phyloP scores from a whole-genome alignment of 2,888 invertebrate species.

The Diogma glabrata region DNA sequence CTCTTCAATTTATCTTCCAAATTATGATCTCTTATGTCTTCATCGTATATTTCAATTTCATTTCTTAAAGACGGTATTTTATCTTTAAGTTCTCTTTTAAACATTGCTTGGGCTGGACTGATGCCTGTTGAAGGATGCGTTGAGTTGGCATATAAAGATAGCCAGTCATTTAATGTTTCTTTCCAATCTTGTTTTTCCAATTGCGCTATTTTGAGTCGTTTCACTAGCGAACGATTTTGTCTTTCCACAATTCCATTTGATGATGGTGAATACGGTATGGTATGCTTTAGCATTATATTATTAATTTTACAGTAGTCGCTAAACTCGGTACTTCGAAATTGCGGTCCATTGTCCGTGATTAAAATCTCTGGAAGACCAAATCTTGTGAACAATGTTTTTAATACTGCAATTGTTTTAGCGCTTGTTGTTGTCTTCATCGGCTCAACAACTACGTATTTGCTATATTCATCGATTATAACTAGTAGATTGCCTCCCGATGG shows the following conservation, averaged over 20 bases:
- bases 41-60: not conserved
- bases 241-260: constrained; percentile 11
- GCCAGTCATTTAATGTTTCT: not conserved
- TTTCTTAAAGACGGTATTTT: not conserved
- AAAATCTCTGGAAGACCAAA: constrained; percentile 19
- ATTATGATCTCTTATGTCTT: not conserved
- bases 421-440: constrained; percentile 15
- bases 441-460: constrained; percentile 20
- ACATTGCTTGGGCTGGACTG: not conserved
- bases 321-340: constrained; percentile 13
- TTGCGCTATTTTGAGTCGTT: constrained; percentile 5
- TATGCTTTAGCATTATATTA: constrained; percentile 14
- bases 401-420: constrained; percentile 14
- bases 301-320: constrained; percentile 14
- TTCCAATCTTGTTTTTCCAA: not conserved
- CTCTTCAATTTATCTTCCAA: not conserved
- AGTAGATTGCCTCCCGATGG: constrained; percentile 21
- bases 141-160: not conserved
- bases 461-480: constrained; percentile 23
- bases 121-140: not conserved
- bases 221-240: constrained; percentile 10
- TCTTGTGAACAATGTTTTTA: constrained; percentile 21
- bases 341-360: constrained; percentile 20
- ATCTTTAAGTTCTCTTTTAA: not conserved
- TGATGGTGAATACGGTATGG: constrained; percentile 18